Evolutionary conservation across 64 coral and sea anemone genomes (phyloP).

Genomic region (Dendronephthya gigantea): DNA sequence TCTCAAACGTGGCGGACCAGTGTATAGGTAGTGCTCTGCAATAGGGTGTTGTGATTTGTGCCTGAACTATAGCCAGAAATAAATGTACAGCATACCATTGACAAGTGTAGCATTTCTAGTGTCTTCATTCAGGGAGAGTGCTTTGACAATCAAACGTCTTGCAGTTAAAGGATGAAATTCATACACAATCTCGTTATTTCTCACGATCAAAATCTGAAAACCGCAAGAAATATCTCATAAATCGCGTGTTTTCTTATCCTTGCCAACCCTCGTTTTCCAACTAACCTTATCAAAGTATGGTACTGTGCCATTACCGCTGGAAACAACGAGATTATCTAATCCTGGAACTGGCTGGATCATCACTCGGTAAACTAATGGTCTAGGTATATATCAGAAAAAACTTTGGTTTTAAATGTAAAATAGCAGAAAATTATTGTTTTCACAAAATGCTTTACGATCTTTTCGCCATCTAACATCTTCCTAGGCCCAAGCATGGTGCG

Average conservation of each 20-base stretch:
- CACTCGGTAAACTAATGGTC: neutral
- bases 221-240: neutral
- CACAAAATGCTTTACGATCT: no score
- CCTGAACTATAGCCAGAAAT: no score
- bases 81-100: neutral
- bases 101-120: neutral
- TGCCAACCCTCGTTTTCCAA: no score
- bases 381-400: no score
- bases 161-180: neutral
- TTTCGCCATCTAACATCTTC: no score
- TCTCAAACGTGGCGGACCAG: no score
- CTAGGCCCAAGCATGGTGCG: no score
- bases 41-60: neutral
- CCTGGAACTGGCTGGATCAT: neutral
- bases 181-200: neutral
- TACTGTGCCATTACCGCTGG: neutral
- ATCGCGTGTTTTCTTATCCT: no score
- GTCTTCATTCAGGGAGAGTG: neutral
- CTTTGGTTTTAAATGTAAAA: no score
- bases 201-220: neutral
- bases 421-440: no score
- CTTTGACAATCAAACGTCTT: no score
- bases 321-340: neutral
- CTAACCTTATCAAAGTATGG: neutral
- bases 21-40: no score